These are phyloP conservation scores for Loriculus beryllinus DNA, from an alignment of 2,797 vertebrate species.

Conservation along the genomic window DNA sequence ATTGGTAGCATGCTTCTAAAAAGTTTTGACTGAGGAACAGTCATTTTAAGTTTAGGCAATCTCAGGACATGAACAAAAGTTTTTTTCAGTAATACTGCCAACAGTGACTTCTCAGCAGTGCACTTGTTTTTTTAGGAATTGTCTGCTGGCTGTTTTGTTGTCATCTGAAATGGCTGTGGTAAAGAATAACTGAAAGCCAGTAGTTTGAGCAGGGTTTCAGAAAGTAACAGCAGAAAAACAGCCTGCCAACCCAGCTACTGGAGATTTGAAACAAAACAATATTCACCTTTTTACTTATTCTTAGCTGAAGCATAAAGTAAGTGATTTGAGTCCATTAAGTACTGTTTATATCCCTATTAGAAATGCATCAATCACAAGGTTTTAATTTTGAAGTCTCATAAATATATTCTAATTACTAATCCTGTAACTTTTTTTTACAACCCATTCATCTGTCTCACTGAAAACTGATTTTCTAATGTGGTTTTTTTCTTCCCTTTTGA, in stretches of 20 bases:
- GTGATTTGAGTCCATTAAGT: neutral
- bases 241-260: neutral
- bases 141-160: neutral
- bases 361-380: neutral
- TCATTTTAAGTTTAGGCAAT: neutral
- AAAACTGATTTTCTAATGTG: constrained; percentile 8
- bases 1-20: neutral
- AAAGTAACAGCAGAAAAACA: neutral
- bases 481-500: constrained; percentile 39
- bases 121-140: neutral
- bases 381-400: neutral
- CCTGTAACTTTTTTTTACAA: neutral
- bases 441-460: neutral
- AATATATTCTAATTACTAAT: neutral
- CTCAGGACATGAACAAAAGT: neutral
- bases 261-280: neutral
- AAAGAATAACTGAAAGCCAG: neutral
- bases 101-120: neutral
- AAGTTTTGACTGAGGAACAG: neutral
- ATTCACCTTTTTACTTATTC: neutral
- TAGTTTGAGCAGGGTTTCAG: neutral
- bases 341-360: neutral
- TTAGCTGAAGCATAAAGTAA: neutral
- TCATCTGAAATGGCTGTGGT: neutral
- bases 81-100: neutral